These are phyloP conservation scores for Linhomoeus sp. DNA, from an alignment of 2,888 invertebrate species.

Conservation along the genomic window DNA sequence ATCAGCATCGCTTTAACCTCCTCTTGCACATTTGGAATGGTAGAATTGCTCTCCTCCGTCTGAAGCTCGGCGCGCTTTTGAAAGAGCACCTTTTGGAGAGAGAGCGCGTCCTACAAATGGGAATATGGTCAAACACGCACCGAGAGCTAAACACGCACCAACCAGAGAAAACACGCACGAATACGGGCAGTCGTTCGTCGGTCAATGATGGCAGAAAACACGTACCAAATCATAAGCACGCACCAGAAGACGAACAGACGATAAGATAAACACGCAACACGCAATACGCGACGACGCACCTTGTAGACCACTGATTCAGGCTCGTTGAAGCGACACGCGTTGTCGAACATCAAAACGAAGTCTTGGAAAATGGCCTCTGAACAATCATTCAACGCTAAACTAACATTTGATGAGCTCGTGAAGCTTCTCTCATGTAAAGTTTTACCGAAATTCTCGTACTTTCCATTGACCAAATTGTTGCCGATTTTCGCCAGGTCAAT, in stretches of 20 bases:
- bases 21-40: slow-evolving; percentile 42
- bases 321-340: slow-evolving; percentile 92
- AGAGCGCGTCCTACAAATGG: slow-evolving; percentile 52
- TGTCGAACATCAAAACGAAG: slow-evolving; percentile 63
- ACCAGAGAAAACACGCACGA: background rate
- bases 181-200: background rate
- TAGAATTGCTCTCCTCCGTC: slow-evolving; percentile 44
- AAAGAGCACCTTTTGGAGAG: slow-evolving; percentile 68
- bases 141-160: background rate
- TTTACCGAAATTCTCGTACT: slow-evolving; percentile 3
- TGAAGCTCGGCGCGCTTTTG: slow-evolving; percentile 69
- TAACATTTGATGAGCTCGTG: too few relatives aligned
- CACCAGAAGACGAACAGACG: background rate
- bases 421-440: too few relatives aligned
- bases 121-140: background rate
- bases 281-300: slow-evolving; percentile 5
- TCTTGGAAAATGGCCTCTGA: slow-evolving; percentile 13
- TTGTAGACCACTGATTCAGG: slow-evolving; percentile 76
- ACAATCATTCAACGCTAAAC: too few relatives aligned
- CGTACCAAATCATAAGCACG: background rate
- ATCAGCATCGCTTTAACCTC: slow-evolving; percentile 74
- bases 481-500: slow-evolving; percentile 88
- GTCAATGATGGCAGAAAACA: too few relatives aligned
- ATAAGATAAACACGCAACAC: background rate
- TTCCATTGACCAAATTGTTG: slow-evolving; percentile 43